Conservation (phyloP, 2,113 vertebrate species). For the Pantherophis guttatus region DNA sequence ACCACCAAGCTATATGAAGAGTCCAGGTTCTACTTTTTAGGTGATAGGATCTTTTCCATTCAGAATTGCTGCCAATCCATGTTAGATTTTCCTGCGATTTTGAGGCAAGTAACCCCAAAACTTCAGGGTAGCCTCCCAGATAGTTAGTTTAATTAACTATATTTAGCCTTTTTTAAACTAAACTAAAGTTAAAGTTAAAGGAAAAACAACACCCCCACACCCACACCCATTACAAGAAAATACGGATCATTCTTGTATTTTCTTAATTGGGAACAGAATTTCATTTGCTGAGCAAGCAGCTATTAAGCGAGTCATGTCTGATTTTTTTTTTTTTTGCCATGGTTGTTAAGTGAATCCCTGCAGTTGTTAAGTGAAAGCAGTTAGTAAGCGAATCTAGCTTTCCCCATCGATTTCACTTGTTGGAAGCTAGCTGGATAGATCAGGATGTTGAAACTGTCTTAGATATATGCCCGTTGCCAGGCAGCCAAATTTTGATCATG, state of each 20-base stretch:
- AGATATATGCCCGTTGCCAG: background rate
- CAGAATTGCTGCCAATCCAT: background rate
- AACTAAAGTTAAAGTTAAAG: background rate
- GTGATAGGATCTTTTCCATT: background rate
- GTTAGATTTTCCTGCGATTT: background rate
- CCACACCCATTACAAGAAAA: background rate
- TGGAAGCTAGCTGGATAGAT: background rate
- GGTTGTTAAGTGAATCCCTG: too few species aligned
- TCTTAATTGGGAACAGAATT: background rate
- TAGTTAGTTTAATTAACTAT: background rate
- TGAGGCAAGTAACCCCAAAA: background rate
- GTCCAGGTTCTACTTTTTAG: background rate
- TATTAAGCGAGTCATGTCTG: background rate
- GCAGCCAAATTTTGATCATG: background rate
- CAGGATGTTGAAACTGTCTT: background rate
- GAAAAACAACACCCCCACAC: background rate
- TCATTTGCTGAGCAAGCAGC: background rate
- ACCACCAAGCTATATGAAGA: background rate
- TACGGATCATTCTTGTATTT: background rate
- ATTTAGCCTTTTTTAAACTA: too few species aligned
- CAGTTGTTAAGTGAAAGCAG: background rate
- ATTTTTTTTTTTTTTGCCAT: too few species aligned
- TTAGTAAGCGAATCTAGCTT: background rate
- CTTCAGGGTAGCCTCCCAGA: background rate
- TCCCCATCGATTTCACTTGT: background rate